Percentiles rank a stretch among this genome's conserved stretches.
These are phyloP conservation scores for Agelaius phoeniceus DNA, from an alignment of 2,113 vertebrate species.

Conservation along the genomic window DNA sequence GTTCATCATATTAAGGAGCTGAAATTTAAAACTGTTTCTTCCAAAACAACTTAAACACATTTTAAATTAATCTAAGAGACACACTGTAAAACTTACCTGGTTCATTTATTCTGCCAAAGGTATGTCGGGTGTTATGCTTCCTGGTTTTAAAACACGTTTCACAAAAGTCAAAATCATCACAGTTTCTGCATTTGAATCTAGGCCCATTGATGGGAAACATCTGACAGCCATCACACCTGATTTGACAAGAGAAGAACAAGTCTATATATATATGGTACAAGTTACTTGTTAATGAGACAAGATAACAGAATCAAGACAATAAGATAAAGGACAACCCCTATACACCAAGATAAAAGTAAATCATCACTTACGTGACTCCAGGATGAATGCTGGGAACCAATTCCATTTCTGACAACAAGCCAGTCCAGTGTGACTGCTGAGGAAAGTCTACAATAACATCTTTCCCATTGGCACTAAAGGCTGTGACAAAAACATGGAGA, in stretches of 20 bases:
- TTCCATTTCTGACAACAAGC: slow-evolving; percentile 96
- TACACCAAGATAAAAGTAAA: background rate
- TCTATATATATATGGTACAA: background rate
- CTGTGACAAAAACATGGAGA: slow-evolving; percentile 64
- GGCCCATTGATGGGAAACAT: slow-evolving; percentile 98
- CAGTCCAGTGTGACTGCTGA: slow-evolving; percentile 98
- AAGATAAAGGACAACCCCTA: background rate
- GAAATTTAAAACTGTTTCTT: background rate
- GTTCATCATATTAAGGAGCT: background rate
- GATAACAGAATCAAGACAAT: background rate
- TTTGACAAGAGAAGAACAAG: background rate
- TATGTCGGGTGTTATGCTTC: slow-evolving; percentile 92
- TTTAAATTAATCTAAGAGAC: background rate
- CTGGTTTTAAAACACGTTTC: slow-evolving; percentile 96
- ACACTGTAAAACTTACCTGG: slow-evolving; percentile 77
- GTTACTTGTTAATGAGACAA: background rate
- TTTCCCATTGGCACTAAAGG: slow-evolving; percentile 98
- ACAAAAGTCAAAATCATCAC: slow-evolving; percentile 98
- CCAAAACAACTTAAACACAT: background rate
- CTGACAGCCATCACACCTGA: slow-evolving; percentile 96
- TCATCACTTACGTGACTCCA: slow-evolving; percentile 87
- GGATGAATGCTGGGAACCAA: slow-evolving; percentile 95
- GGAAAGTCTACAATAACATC: slow-evolving; percentile 98
- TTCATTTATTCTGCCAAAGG: slow-evolving; percentile 96
- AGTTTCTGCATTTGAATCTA: slow-evolving; percentile 95